phyloP scores from a whole-genome alignment of 2,113 vertebrate genomes.

The Rhinolophus sinicus region DNA sequence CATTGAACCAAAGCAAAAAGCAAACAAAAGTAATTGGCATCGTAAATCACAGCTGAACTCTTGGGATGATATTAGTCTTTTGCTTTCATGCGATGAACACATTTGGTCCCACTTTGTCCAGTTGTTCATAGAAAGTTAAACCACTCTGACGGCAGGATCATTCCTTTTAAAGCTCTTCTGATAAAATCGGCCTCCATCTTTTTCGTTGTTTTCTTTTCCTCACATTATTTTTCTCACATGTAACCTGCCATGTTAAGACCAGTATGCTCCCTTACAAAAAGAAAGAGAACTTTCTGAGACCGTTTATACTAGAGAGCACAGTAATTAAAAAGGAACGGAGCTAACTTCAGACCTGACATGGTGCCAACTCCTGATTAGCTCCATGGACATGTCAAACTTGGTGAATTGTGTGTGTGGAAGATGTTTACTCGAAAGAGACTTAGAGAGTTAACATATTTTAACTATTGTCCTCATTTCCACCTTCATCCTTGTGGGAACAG shows the following conservation, averaged over 20 bases:
- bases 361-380: background rate
- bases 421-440: background rate
- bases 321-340: accelerated
- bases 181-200: background rate
- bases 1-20: slow-evolving; percentile 27
- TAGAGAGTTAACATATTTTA: background rate
- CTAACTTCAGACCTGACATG: background rate
- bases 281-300: background rate
- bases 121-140: background rate
- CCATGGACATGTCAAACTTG: accelerated
- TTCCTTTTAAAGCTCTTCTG: background rate
- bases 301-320: background rate
- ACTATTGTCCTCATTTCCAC: background rate
- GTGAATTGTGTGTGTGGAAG: background rate
- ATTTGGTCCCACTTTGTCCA: background rate
- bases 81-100: background rate
- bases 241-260: background rate
- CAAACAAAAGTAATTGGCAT: background rate
- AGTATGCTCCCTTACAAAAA: background rate
- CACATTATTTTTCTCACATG: background rate
- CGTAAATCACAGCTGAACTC: background rate
- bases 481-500: background rate
- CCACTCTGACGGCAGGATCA: background rate
- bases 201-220: background rate
- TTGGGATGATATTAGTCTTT: background rate